Base-by-base conservation (phyloP, 53 echinoderm and acorn worm species). In the Paracentrotus lividus region DNA sequence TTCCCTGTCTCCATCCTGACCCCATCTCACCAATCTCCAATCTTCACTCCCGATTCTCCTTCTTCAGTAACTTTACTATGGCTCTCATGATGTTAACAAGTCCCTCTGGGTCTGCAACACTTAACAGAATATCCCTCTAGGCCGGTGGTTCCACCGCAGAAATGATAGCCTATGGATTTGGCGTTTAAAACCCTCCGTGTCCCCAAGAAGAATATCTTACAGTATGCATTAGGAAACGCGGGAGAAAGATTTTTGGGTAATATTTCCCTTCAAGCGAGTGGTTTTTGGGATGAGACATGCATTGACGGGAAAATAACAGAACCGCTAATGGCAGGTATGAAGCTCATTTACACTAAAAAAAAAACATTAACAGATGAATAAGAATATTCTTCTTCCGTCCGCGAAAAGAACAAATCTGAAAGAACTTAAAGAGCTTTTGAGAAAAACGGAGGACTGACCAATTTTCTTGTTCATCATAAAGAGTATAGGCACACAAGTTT, bases 81-180 rank as follows among this genome's bases (percentile, higher is more conserved):
- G 18, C 87, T 56, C 87, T 56, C 34, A 55, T 23, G 57, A 56
- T 87, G 87, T 87, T 54, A 87, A 87, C 87, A 87, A 20, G 87
- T 57, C 87, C 87, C 87, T 57, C 57, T 34, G 55, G 87, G 87
- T 33, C 54, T 14, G 13, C 20, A 54, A 87, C 87, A 87, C 87
- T 87, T 87, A 87, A 52, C 87, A 87, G 34, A 87, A 87, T 87
- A 40, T 55, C 87, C 10, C 87, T 32, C 57, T 54, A 0, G 87
- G 87, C 53, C 18, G 16, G 36, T 38, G 57, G 55, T 34, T 57
- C 36, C 57, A 54, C 36, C 54, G n/a, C 54, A 87, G 87, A 87
- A 55, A 87, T 87, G 87, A 87, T 56, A 55, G 57, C 57, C 57
- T 34, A 87, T 87, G 87, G 87, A 87, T 87, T 55, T 87, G 55